phyloP scores from a whole-genome alignment of 2,797 vertebrate species.

The Dermochelys coriacea region DNA sequence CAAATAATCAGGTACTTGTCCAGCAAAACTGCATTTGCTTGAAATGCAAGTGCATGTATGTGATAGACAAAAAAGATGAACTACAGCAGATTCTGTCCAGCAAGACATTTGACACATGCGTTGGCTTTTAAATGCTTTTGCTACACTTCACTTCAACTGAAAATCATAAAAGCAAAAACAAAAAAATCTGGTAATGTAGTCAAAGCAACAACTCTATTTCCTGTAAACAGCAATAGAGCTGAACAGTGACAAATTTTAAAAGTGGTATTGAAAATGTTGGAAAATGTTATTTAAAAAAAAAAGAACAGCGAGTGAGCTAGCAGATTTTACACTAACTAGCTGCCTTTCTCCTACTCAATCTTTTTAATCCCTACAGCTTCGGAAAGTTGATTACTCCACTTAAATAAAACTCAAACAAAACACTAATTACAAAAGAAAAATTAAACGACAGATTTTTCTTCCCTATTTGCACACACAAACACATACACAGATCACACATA shows the following conservation, averaged over 20 bases:
- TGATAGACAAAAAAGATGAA: neutral
- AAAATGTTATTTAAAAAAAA: neutral
- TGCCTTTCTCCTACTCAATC: neutral
- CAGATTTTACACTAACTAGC: neutral
- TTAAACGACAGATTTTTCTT: neutral
- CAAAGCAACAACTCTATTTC: neutral
- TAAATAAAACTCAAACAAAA: constrained; percentile 5
- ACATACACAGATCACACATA: neutral
- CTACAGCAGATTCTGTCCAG: neutral
- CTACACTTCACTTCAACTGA: neutral
- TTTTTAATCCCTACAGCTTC: neutral
- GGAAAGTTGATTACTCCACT: neutral
- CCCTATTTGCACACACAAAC: neutral
- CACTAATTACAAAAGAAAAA: neutral
- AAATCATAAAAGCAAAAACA: fast-evolving
- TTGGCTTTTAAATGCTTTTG: neutral
- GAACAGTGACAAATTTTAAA: neutral
- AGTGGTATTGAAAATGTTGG: neutral
- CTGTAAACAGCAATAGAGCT: neutral
- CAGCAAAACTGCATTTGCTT: neutral
- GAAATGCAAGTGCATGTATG: fast-evolving
- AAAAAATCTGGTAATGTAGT: neutral
- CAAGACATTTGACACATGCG: neutral
- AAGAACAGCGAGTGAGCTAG: neutral
- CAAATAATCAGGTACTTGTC: neutral